phyloP scores from a whole-genome alignment of 2,797 vertebrate species.

The Schizopygopsis malacanthus region DNA sequence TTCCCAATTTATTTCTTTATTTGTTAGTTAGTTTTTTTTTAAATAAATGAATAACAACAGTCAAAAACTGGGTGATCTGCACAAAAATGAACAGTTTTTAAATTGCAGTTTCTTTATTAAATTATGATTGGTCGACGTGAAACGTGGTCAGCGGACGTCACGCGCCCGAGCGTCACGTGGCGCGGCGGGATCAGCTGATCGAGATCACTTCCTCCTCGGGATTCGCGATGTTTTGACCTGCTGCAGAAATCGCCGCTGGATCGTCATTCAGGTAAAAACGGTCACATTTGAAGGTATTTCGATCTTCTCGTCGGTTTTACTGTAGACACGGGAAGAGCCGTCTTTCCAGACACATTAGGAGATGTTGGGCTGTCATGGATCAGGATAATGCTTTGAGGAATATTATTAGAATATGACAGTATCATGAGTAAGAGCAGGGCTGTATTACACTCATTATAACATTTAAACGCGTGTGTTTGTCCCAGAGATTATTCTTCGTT shows the following conservation, averaged over 20 bases:
- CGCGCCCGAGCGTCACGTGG: conserved; percentile 35
- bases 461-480: background rate
- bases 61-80: no score
- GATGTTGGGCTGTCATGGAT: background rate
- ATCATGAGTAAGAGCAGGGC: background rate
- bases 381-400: background rate
- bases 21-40: no score
- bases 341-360: background rate
- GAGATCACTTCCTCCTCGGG: conserved; percentile 50
- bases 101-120: background rate
- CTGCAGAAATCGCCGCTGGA: background rate
- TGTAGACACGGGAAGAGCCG: background rate
- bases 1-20: no score
- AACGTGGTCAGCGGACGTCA: background rate
- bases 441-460: background rate
- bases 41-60: no score
- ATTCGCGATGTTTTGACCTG: conserved; percentile 30
- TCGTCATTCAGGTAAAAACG: conserved; percentile 3
- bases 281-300: conserved; percentile 41
- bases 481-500: background rate
- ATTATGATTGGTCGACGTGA: background rate
- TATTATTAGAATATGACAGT: background rate
- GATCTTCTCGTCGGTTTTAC: background rate
- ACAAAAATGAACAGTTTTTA: no score
- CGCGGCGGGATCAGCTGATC: conserved; percentile 53